Conservation (phyloP, 2,888 invertebrate species). For the Cryptocheilus praepositus region DNA sequence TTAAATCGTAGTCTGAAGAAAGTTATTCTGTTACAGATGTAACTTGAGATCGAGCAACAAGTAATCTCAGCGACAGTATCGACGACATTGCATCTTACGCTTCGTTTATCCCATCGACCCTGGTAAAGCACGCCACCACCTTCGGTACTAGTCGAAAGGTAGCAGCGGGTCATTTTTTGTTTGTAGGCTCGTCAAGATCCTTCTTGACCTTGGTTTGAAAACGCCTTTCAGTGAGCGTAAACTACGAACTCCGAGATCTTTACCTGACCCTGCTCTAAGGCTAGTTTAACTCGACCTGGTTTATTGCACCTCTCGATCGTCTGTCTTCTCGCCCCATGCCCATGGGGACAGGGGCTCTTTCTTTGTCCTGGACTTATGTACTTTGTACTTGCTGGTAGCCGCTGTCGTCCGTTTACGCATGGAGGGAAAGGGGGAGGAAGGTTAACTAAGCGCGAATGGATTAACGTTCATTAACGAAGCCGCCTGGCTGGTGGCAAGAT, state of each 20-base stretch:
- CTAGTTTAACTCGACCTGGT: constrained; percentile 33
- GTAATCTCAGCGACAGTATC: not conserved
- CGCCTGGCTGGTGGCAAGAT: constrained; percentile 33
- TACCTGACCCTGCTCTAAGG: constrained; percentile 29
- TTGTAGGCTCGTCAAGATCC: not conserved
- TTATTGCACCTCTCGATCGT: constrained; percentile 30
- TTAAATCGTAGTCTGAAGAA: too few relatives aligned
- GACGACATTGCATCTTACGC: constrained; percentile 4
- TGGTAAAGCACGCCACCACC: constrained; percentile 15
- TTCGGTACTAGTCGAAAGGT: not conserved
- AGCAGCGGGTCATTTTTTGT: not conserved
- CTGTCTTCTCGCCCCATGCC: not conserved
- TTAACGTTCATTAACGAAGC: constrained; percentile 37
- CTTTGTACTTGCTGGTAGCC: too few relatives aligned
- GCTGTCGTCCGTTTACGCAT: too few relatives aligned
- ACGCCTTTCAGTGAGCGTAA: not conserved
- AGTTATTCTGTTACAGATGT: too few relatives aligned
- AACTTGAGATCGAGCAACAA: too few relatives aligned
- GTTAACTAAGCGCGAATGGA: constrained; percentile 13
- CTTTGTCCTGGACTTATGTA: constrained; percentile 12
- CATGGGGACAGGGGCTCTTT: not conserved
- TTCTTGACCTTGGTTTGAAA: not conserved
- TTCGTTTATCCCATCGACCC: not conserved
- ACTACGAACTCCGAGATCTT: not conserved
- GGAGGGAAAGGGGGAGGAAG: not conserved